Evolutionary conservation across 2,888 invertebrate species (phyloP).

Genomic region (Rosalia funebris): DNA sequence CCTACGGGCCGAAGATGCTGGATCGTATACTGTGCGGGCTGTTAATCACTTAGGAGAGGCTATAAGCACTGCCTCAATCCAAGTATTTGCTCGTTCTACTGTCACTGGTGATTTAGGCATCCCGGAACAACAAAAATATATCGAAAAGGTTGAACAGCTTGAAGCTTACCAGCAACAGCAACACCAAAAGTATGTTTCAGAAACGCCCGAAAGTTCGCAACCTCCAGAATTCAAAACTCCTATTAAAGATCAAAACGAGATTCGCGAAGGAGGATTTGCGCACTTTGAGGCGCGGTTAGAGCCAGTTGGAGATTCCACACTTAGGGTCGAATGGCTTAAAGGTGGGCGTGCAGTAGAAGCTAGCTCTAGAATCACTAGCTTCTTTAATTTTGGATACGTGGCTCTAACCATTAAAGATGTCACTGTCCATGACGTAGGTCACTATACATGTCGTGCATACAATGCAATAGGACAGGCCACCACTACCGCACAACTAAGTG

Average conservation of each 20-base stretch:
- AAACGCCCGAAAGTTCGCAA: constrained; percentile 81
- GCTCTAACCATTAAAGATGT: constrained; percentile 93
- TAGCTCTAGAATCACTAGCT: constrained; percentile 90
- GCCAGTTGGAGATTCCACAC: constrained; percentile 89
- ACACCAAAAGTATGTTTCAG: constrained; percentile 82
- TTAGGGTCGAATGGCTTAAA: constrained; percentile 92
- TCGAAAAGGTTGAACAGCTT: constrained; percentile 90
- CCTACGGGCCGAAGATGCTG: constrained; percentile 98
- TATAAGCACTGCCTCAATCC: constrained; percentile 81
- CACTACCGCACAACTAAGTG: constrained; percentile 83
- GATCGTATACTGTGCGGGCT: constrained; percentile 92
- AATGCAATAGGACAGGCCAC: constrained; percentile 88
- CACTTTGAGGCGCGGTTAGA: constrained; percentile 96
- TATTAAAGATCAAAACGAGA: constrained; percentile 85
- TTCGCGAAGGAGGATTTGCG: constrained; percentile 92
- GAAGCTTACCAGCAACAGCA: constrained; percentile 88
- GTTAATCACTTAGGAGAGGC: constrained; percentile 92
- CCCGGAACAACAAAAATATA: constrained; percentile 89
- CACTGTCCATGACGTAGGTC: constrained; percentile 88
- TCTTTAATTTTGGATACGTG: constrained; percentile 95
- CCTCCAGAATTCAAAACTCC: constrained; percentile 90
- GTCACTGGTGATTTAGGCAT: constrained; percentile 86
- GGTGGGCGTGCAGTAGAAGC: constrained; percentile 92
- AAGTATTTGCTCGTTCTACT: constrained; percentile 79
- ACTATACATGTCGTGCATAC: constrained; percentile 88